Conservation (phyloP, 2,888 invertebrate genomes). For the Athalia circularis region DNA sequence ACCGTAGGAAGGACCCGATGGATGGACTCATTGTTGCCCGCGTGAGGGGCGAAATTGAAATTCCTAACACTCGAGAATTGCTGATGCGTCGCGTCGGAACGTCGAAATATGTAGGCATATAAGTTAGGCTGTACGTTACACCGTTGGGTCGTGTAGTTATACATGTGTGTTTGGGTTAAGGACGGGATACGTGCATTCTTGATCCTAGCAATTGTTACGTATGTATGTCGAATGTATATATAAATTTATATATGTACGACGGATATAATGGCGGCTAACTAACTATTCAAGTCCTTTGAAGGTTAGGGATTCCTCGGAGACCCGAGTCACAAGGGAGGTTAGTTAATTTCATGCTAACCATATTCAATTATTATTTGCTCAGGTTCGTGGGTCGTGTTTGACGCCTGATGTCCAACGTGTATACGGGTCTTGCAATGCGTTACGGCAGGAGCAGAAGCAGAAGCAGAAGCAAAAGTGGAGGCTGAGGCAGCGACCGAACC, state of each 20-base stretch:
- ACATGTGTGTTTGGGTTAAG: not conserved
- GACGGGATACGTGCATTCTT: conserved; percentile 14
- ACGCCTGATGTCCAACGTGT: conserved; percentile 29
- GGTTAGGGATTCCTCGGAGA: conserved; percentile 36
- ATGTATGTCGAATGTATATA: no score
- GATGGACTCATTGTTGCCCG: conserved; percentile 20
- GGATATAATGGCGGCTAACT: conserved; percentile 37
- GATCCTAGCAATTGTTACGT: no score
- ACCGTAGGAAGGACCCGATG: not conserved
- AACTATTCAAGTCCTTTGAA: conserved; percentile 44
- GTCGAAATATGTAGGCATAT: no score
- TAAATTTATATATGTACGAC: not conserved
- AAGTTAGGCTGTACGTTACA: not conserved
- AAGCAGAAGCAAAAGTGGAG: no score
- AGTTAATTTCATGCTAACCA: conserved; percentile 44
- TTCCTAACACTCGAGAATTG: conserved; percentile 27
- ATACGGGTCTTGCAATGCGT: not conserved
- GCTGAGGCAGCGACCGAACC: not conserved
- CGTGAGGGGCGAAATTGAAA: conserved; percentile 26
- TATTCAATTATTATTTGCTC: conserved; percentile 44
- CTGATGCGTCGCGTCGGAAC: not conserved
- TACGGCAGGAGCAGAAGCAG: not conserved
- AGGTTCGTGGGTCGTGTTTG: conserved; percentile 42
- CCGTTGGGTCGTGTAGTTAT: conserved; percentile 9
- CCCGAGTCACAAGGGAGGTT: conserved; percentile 30